Evolutionary conservation across 2,113 vertebrate genomes (phyloP).

Genomic region (Semnornis frantzii): DNA sequence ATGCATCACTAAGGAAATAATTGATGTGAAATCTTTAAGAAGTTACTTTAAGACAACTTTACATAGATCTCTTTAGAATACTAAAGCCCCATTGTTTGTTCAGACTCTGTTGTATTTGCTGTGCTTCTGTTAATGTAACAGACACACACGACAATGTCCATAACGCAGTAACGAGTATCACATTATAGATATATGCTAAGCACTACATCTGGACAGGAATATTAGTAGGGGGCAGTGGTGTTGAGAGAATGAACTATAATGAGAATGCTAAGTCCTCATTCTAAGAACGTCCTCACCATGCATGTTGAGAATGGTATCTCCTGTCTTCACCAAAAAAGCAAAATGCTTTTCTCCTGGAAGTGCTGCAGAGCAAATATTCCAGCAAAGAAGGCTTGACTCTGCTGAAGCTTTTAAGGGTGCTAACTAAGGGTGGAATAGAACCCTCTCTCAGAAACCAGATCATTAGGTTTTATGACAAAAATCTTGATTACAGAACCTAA

Average conservation of each 20-base stretch:
- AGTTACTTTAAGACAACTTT: slow-evolving; percentile 47
- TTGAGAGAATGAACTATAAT: background rate
- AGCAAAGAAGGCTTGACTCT: background rate
- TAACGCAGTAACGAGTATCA: slow-evolving; percentile 13
- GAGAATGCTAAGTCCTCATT: background rate
- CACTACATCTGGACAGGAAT: background rate
- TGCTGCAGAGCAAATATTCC: background rate
- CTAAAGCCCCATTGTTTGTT: slow-evolving; percentile 41
- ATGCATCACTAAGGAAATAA: background rate
- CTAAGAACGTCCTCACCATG: background rate
- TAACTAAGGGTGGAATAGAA: background rate
- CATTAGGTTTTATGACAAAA: background rate
- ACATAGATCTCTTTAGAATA: slow-evolving; percentile 15
- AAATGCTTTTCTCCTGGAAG: background rate
- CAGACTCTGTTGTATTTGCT: slow-evolving; percentile 33
- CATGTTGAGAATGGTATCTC: background rate
- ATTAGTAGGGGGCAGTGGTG: background rate
- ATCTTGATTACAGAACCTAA: background rate
- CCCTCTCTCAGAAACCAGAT: background rate
- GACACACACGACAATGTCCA: background rate
- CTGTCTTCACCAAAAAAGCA: background rate
- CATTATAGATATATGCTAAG: background rate
- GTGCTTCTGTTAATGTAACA: background rate
- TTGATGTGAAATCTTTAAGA: slow-evolving; percentile 1
- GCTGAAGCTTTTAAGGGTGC: background rate